Evolutionary conservation across 2,888 invertebrate species (phyloP).

Genomic region (Ceramica pisi): DNA sequence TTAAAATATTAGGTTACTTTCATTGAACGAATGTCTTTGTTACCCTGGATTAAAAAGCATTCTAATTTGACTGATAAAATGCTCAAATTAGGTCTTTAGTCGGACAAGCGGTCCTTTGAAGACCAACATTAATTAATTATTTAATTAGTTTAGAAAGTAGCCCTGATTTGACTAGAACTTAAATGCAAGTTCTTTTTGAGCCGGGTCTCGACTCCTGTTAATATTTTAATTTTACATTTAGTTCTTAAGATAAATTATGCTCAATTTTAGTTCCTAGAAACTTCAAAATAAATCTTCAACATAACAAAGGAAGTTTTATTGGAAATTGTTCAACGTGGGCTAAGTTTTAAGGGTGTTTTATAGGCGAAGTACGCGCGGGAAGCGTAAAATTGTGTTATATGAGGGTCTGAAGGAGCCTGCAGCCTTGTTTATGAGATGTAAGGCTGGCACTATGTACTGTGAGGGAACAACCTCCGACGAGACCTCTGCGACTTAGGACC

Average conservation of each 20-base stretch:
- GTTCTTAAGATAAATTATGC: constrained; percentile 53
- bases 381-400: constrained; percentile 68
- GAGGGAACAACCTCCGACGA: constrained; percentile 60
- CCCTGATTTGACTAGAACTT: constrained; percentile 77
- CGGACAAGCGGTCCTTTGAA: constrained; percentile 5
- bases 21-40: constrained; percentile 71
- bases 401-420: constrained; percentile 60
- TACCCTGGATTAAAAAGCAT: constrained; percentile 72
- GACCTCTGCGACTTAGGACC: constrained; percentile 41
- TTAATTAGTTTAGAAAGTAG: constrained; percentile 34
- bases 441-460: constrained; percentile 40
- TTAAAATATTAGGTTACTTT: not conserved
- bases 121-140: constrained; percentile 6
- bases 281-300: constrained; percentile 58
- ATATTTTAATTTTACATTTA: constrained; percentile 21
- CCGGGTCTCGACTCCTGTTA: constrained; percentile 67
- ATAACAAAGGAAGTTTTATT: constrained; percentile 61
- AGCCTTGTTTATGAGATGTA: constrained; percentile 67
- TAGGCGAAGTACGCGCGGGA: constrained; percentile 46
- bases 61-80: constrained; percentile 53
- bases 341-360: constrained; percentile 61
- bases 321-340: constrained; percentile 39
- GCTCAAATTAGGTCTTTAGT: constrained; percentile 47
- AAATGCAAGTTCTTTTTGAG: constrained; percentile 73
- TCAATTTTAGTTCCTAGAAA: constrained; percentile 73